Base-by-base conservation (phyloP, 2,797 vertebrate genomes). In the Leucoraja ocellata region DNA sequence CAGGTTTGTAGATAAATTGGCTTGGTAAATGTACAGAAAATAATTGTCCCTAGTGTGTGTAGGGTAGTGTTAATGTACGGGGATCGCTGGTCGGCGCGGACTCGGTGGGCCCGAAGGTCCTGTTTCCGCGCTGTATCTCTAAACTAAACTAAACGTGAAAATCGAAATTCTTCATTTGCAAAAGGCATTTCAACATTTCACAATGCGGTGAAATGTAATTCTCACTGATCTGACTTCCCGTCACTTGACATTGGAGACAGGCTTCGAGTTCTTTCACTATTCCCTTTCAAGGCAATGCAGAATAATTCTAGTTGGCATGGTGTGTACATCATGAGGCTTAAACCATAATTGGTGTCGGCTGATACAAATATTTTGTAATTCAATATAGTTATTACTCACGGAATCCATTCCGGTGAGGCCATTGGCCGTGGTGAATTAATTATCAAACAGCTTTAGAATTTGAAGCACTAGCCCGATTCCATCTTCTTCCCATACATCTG, bases 281-380 rank as follows among this genome's bases (percentile, higher is more conserved):
- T 79, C 14, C 78, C 68, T 71, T 71, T 71, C 13, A 4, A 14
- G 68, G 68, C 2, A 71, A 71, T 71, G 13, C 68, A 71, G 4
- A 14, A 71, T 2, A 18, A 71, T 54, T 71, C 68, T 71, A 4
- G 13, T 71, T 0, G 4, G 68, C 13, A 71, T 71, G 18, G 46
- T 54, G 46, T 4, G 68, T 13, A 18, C 13, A 71, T 71, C 18
- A 71, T 71, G 18, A 16, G 13, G 68, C 68, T 71, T 71, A 71
- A 71, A 71, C 68, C 13, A 71, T 71, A 63, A 86, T 86, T 61
- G 61, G 25, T 84, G 14, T n/a, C n/a, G 13, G 0, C 10, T 63
- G 54, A 86, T 28, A 63, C 83, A 63, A 58, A 86, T 63, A 86
- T 63, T 81, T 46, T 83, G 80, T 83, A 25, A 83, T 83, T 86